These are phyloP conservation scores for Alloplasta piceator DNA, from an alignment of 2,888 invertebrate species.

Conservation along the genomic window DNA sequence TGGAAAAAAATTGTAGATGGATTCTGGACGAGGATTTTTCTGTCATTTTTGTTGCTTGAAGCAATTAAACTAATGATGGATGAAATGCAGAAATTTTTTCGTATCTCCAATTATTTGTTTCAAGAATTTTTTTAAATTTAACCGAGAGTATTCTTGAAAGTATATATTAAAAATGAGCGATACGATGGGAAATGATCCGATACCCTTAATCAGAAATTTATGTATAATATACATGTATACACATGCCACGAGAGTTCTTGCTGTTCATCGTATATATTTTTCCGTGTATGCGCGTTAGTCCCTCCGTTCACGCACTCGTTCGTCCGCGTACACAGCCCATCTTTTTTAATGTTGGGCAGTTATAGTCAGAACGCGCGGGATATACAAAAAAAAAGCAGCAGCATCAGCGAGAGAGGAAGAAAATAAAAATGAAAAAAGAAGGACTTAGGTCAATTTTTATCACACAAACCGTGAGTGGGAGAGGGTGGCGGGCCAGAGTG, in stretches of 20 bases:
- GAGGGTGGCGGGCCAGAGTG: constrained; percentile 46
- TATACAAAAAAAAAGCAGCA: constrained; percentile 64
- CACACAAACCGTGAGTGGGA: constrained; percentile 81
- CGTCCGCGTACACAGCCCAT: constrained; percentile 80
- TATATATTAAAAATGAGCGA: too few relatives aligned
- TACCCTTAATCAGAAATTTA: too few relatives aligned
- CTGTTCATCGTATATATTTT: background rate
- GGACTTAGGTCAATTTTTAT: constrained; percentile 83
- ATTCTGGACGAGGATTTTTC: too few relatives aligned
- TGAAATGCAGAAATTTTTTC: too few relatives aligned
- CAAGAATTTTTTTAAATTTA: too few relatives aligned
- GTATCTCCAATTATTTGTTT: too few relatives aligned
- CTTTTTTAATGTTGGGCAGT: constrained; percentile 84
- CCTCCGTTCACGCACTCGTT: constrained; percentile 69
- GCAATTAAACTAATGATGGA: too few relatives aligned
- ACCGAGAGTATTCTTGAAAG: too few relatives aligned
- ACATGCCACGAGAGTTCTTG: background rate
- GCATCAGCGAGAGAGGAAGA: constrained; percentile 62
- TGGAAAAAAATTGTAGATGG: too few relatives aligned
- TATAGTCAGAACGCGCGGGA: constrained; percentile 78
- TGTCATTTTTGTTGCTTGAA: too few relatives aligned
- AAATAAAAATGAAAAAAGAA: constrained; percentile 75
- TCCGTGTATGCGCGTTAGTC: constrained; percentile 56
- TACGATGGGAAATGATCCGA: too few relatives aligned
- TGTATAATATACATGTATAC: too few relatives aligned